A percentile compares a stretch with the other conserved stretches of the same genome.
Conservation (phyloP, 2,113 vertebrate genomes). For the Xenus cinereus region DNA sequence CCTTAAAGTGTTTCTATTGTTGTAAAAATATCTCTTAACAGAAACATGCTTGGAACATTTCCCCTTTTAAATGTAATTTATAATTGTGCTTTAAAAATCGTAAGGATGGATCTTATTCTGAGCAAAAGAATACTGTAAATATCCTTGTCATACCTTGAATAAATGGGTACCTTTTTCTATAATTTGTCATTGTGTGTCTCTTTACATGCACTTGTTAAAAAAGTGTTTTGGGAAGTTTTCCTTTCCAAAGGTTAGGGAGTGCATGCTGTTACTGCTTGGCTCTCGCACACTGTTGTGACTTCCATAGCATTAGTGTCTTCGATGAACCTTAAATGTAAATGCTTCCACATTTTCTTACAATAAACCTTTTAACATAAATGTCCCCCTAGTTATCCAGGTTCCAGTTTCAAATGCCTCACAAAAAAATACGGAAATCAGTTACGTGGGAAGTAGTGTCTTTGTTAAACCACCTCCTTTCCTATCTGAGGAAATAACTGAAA, state of each 20-base stretch:
- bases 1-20: slow-evolving; percentile 72
- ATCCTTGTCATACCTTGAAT: slow-evolving; percentile 81
- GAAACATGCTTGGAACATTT: slow-evolving; percentile 66
- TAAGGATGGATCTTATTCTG: slow-evolving; percentile 60
- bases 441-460: background rate
- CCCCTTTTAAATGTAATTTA: slow-evolving; percentile 69
- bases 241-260: background rate
- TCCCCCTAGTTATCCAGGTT: background rate
- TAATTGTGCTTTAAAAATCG: slow-evolving; percentile 66
- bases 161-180: slow-evolving; percentile 80
- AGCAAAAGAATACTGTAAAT: slow-evolving; percentile 77
- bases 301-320: background rate
- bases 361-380: background rate
- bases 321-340: background rate
- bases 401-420: background rate
- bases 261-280: background rate
- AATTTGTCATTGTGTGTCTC: slow-evolving; percentile 23
- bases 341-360: background rate
- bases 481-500: background rate
- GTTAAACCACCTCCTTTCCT: background rate
- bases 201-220: background rate
- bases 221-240: background rate
- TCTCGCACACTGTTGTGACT: background rate
- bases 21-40: slow-evolving; percentile 68
- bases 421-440: background rate